Base-by-base conservation (phyloP, 2,113 vertebrate species). In the Nycticorax nycticorax region DNA sequence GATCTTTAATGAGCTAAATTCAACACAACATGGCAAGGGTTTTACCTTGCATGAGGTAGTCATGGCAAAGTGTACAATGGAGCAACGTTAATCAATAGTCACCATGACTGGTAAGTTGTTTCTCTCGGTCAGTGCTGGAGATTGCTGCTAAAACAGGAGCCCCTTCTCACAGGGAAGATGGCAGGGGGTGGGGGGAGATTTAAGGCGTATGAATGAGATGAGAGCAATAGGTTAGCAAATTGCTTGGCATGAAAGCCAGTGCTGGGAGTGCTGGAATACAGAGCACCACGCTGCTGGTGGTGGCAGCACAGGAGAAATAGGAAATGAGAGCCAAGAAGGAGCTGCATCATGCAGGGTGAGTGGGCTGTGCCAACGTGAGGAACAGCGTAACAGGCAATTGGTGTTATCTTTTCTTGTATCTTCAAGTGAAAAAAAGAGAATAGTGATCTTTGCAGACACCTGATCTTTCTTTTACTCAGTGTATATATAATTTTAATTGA, bases 331-430 rank as follows among this genome's bases (percentile, higher is more conserved):
- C 37, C 37, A 35, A 59, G 52, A 52, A 52, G 35, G 27, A 89
- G 14, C 62, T 60, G 1, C 74, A 77, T 14, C 17, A 27, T 35
- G 43, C 26, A 72, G 27, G 8, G 15, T 33, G 37, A 45, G 37
- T 30, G 45, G 37, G 15, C 53, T 56, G 32, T 33, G 50, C 47
- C 45, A 47, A 4, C 0, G 2, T 32, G 32, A 90, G 24, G 19
- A 75, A 30, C 39, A 60, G 19, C 1, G 0, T 45, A 67, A 48
- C 0, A 0, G 32, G 20, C 24, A 88, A 26, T 32, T 33, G 12
- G 24, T 66, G 56, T 67, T 15, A 28, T 26, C 35, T 20, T 60
- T 67, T 69, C 45, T 33, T n/a, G 8, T 57, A 88, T 10, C 17
- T 80, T 59, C 35, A 56, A 48, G 24, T 66, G 52, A 71, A 82